Conservation (phyloP, 2,797 vertebrate species). For the Masticophis lateralis region DNA sequence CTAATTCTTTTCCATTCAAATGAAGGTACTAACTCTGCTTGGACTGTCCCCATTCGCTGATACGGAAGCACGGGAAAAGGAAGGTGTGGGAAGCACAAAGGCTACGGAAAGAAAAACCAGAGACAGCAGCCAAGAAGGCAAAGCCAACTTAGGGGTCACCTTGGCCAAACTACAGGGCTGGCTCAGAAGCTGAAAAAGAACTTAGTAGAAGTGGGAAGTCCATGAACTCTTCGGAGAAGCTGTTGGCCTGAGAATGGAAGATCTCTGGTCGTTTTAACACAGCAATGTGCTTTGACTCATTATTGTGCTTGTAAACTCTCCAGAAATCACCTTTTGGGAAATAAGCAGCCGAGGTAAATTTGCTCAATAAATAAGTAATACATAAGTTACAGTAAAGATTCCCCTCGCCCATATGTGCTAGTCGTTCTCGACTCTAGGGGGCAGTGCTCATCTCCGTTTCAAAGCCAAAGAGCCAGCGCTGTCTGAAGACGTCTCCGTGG, state of each 20-base stretch:
- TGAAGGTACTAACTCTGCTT: background rate
- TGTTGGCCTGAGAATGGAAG: background rate
- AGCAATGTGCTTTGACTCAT: background rate
- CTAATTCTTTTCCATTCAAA: background rate
- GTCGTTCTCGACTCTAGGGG: too few relatives aligned
- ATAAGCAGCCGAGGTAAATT: background rate
- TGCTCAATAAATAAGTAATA: background rate
- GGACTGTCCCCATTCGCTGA: too few relatives aligned
- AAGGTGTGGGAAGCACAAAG: background rate
- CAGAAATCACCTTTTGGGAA: background rate
- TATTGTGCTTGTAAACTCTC: background rate
- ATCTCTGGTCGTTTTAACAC: background rate
- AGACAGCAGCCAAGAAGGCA: background rate
- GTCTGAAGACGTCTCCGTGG: too few relatives aligned
- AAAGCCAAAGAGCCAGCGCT: too few relatives aligned
- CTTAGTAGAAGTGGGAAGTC: background rate
- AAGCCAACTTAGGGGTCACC: background rate
- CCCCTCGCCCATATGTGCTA: too few relatives aligned
- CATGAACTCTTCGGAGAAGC: background rate
- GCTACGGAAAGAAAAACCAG: background rate
- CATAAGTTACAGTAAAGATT: too few relatives aligned
- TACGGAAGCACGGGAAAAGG: too few relatives aligned
- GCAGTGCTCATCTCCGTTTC: too few relatives aligned
- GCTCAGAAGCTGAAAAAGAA: background rate
- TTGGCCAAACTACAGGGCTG: background rate